A percentile compares a stretch with the other conserved stretches of the same genome.
These are phyloP conservation scores for Grapholita molesta DNA, from an alignment of 1,140 invertebrate genomes.

Conservation along the genomic window DNA sequence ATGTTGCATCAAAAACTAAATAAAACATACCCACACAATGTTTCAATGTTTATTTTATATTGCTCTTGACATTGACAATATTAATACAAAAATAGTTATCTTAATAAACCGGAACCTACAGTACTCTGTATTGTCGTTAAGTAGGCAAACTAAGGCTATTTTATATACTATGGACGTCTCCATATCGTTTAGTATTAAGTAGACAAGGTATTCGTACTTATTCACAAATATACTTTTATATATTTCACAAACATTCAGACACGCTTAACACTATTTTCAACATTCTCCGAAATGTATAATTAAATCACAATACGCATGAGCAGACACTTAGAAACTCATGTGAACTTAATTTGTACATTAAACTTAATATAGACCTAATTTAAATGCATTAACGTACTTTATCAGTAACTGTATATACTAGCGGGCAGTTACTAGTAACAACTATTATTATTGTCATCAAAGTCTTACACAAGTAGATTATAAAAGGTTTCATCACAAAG, in stretches of 20 bases:
- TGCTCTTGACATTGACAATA: background rate
- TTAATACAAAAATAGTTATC: constrained; percentile 17
- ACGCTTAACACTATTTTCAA: constrained; percentile 27
- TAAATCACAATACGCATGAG: constrained; percentile 66
- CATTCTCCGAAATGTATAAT: constrained; percentile 26
- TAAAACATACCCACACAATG: background rate
- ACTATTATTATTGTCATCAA: constrained; percentile 53
- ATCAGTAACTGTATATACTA: constrained; percentile 36
- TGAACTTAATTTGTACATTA: constrained; percentile 71
- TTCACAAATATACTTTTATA: constrained; percentile 35
- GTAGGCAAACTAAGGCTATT: constrained; percentile 21
- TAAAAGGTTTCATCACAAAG: constrained; percentile 36
- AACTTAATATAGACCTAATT: constrained; percentile 41
- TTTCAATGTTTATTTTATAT: constrained; percentile 15
- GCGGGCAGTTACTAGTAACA: constrained; percentile 49
- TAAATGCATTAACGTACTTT: constrained; percentile 66
- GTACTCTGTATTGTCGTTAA: constrained; percentile 11
- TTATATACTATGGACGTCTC: constrained; percentile 42
- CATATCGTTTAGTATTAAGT: constrained; percentile 23
- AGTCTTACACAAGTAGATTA: background rate
- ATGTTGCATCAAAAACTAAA: background rate
- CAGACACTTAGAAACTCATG: constrained; percentile 47
- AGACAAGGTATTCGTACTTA: constrained; percentile 23
- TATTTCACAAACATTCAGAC: constrained; percentile 28
- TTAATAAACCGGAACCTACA: constrained; percentile 11